phyloP scores from a whole-genome alignment of 2,113 vertebrate species.

The Trichomycterus rosablanca region DNA sequence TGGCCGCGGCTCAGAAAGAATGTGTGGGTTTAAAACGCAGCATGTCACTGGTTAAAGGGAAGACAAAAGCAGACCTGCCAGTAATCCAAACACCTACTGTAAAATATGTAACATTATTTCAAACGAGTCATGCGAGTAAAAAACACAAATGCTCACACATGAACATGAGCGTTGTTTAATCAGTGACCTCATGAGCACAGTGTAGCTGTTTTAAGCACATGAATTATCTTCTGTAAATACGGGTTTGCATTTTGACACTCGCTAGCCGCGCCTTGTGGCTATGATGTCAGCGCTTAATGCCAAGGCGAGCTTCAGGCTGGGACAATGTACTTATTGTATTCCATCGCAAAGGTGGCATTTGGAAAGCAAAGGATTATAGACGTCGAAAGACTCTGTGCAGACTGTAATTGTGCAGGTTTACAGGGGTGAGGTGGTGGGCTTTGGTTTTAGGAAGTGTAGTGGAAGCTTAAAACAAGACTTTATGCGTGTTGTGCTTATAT shows the following conservation, averaged over 20 bases:
- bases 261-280: slow-evolving; percentile 15
- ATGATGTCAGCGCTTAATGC: slow-evolving; percentile 16
- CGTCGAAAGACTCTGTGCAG: not conserved
- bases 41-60: not conserved
- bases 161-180: too few relatives aligned
- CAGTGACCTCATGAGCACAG: slow-evolving; percentile 4
- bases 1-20: not conserved
- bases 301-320: slow-evolving; percentile 39
- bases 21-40: not conserved
- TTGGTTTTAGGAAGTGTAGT: not conserved
- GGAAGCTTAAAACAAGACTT: too few relatives aligned
- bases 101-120: too few relatives aligned
- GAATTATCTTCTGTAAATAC: slow-evolving; percentile 31
- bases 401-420: not conserved
- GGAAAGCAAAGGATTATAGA: slow-evolving; percentile 16
- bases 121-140: too few relatives aligned
- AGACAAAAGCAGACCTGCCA: not conserved
- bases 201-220: slow-evolving; percentile 9
- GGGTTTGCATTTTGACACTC: slow-evolving; percentile 14
- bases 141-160: too few relatives aligned
- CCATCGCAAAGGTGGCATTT: slow-evolving; percentile 14
- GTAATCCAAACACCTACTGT: not conserved
- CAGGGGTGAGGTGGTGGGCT: too few relatives aligned
- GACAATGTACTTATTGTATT: slow-evolving; percentile 49
- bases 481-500: too few relatives aligned